Conservation (phyloP, 2,888 invertebrate genomes). For the Elysia crispata region DNA sequence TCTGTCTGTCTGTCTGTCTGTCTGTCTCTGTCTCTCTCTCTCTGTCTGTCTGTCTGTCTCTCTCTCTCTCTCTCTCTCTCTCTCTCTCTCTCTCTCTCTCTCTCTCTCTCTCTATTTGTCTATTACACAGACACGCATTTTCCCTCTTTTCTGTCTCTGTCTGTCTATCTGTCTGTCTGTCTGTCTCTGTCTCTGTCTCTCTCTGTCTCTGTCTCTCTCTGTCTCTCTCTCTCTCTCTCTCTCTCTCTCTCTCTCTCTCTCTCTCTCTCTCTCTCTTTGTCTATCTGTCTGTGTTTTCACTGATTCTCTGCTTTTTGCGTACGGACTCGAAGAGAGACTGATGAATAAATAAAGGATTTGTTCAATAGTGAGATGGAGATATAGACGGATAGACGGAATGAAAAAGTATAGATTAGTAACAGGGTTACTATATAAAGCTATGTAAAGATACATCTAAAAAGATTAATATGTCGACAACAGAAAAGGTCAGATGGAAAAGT, state of each 20-base stretch:
- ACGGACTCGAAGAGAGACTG: too few relatives aligned
- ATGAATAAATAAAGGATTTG: too few relatives aligned
- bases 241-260: conserved; percentile 21
- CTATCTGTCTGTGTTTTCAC: background rate
- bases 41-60: conserved; percentile 14
- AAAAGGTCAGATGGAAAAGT: too few relatives aligned
- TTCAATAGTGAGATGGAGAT: too few relatives aligned
- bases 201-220: conserved; percentile 14
- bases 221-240: conserved; percentile 16
- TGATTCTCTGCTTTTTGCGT: too few relatives aligned
- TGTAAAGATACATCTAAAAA: too few relatives aligned
- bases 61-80: conserved; percentile 18
- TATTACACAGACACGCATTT: too few relatives aligned
- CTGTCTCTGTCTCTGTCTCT: conserved; percentile 11
- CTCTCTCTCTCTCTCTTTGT: conserved; percentile 3
- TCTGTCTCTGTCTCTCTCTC: conserved; percentile 3
- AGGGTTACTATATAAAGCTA: too few relatives aligned
- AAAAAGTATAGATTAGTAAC: too few relatives aligned
- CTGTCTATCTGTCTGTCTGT: conserved; percentile 20
- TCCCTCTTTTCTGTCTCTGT: background rate
- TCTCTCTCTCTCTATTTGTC: background rate
- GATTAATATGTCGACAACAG: too few relatives aligned
- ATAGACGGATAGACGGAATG: too few relatives aligned
- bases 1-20: conserved; percentile 18
- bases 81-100: conserved; percentile 15